Evolutionary conservation across 2,797 vertebrate genomes (phyloP).

Genomic region (Crenuchus spilurus): DNA sequence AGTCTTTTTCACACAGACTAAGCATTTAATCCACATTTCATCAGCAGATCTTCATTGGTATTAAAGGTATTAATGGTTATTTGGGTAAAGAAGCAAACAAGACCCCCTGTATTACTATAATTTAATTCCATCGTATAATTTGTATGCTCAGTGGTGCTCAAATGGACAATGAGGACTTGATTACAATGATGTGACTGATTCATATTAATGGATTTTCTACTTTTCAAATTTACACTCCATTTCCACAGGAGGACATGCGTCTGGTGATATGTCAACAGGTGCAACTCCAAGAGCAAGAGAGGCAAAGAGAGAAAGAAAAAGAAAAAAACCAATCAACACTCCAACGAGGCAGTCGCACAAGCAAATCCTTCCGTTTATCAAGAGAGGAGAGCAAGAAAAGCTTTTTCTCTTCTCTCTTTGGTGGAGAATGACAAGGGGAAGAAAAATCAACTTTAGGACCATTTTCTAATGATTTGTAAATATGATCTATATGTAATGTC

Average conservation of each 20-base stretch:
- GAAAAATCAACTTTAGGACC: background rate
- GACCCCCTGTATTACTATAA: too few relatives aligned
- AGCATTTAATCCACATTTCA: too few relatives aligned
- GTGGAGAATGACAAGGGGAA: slow-evolving; percentile 63
- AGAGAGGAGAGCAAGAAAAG: slow-evolving; percentile 71
- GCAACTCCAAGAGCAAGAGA: slow-evolving; percentile 69
- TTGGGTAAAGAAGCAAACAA: too few relatives aligned
- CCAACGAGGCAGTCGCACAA: slow-evolving; percentile 66
- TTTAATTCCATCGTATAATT: too few relatives aligned
- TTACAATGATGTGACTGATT: too few relatives aligned
- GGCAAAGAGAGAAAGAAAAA: slow-evolving; percentile 56
- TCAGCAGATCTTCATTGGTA: too few relatives aligned
- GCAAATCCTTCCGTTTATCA: slow-evolving; percentile 74
- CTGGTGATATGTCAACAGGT: slow-evolving; percentile 80
- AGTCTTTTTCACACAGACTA: too few relatives aligned
- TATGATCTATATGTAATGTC: slow-evolving; percentile 32
- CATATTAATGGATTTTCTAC: background rate
- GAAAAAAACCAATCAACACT: slow-evolving; percentile 53
- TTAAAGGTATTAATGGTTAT: too few relatives aligned
- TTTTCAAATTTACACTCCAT: background rate
- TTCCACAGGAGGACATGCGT: slow-evolving; percentile 81
- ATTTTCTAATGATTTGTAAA: slow-evolving; percentile 46
- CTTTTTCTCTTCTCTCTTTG: slow-evolving; percentile 79
- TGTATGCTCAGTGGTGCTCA: too few relatives aligned
- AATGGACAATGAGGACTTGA: too few relatives aligned